These are phyloP conservation scores for Mus spretus DNA, from an alignment of 2,797 vertebrate species.

Conservation along the genomic window DNA sequence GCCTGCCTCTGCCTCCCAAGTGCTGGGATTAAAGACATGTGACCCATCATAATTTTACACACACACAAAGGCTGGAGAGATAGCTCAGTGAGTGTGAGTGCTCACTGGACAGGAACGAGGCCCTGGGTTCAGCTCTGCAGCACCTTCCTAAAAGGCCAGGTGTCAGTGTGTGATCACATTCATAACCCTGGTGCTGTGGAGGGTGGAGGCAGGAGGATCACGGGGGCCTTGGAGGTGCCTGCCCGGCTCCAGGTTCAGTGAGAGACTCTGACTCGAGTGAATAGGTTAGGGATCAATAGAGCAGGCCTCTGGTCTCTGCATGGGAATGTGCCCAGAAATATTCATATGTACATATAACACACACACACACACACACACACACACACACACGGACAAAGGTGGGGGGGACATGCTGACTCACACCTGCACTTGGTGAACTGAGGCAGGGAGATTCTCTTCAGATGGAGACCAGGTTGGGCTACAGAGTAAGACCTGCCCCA, in stretches of 20 bases:
- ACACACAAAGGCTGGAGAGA: too few relatives aligned
- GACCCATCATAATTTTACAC: too few relatives aligned
- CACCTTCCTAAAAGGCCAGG: neutral
- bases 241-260: neutral
- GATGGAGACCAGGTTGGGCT: neutral
- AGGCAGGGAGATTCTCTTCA: neutral
- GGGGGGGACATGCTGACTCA: too few relatives aligned
- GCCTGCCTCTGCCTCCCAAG: too few relatives aligned
- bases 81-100: too few relatives aligned
- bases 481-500: neutral
- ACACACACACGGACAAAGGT: too few relatives aligned
- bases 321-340: neutral
- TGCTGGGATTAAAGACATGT: too few relatives aligned
- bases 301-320: neutral
- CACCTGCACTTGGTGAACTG: neutral
- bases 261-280: neutral
- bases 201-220: neutral
- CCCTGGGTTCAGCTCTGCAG: neutral
- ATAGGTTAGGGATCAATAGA: neutral
- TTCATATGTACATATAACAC: neutral
- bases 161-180: too few relatives aligned
- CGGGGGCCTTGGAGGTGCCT: neutral
- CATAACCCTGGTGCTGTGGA: neutral
- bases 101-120: too few relatives aligned
- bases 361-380: too few relatives aligned